Base-by-base conservation (phyloP, 2,797 vertebrate genomes). In the Pipistrellus kuhlii region DNA sequence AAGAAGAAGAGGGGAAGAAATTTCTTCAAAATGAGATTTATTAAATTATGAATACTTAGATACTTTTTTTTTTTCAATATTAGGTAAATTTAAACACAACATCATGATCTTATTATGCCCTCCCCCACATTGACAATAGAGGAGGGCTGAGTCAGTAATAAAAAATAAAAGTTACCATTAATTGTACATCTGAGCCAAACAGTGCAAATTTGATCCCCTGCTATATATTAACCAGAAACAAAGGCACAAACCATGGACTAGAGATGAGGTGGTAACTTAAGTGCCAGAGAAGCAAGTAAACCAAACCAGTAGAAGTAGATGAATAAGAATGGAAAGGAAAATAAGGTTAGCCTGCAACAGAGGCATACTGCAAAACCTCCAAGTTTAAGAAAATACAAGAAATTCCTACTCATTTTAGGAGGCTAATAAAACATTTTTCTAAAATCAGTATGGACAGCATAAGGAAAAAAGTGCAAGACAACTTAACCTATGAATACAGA, bases 11-110 rank as follows among this genome's bases (percentile, higher is more conserved):
- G 6, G 44, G 32, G 13, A 35, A n/a, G 6, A 6, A 86, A 82
- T 32, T 71, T 89, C 73, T 78, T 95, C 76, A 64, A 93, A 92
- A 73, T 20, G 6, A 72, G 44, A 62, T 55, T 68, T 30, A 80
- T 87, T 91, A 83, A 87, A 86, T 14, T 41, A 8, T 41, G 84
- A 62, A 82, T n/a, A 30, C 23, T n/a, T 62, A 59, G 23, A 35
- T 51, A 25, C 1, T 57, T 38, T 7, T 5, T 38, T 38, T 77
- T 76, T 14, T 81, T 15, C 57, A 62, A 46, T 11, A 86, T 20
- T 62, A 72, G 62, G 8, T 17, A 66, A 80, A 62, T 55, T 84
- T 75, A 71, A 32, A 15, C 23, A 30, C 44, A 12, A 71, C 20
- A 77, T 46, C 35, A 27, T 4, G 15, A 6, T 32, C 27, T 88